Percentiles rank a stretch among this genome's conserved stretches.
Evolutionary conservation across 2,888 invertebrate genomes (phyloP).

Genomic region (Lycia hirtaria): DNA sequence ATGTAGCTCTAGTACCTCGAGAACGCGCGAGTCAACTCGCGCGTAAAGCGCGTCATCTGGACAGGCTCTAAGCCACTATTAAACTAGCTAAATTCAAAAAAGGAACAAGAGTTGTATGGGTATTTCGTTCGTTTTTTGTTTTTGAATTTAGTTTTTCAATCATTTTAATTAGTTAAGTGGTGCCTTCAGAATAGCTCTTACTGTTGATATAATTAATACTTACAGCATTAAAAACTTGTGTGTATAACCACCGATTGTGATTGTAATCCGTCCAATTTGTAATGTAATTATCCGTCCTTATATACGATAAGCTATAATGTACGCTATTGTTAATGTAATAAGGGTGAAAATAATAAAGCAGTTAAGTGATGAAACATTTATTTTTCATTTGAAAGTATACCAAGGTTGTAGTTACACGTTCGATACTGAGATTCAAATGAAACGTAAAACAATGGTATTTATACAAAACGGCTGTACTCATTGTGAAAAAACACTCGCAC

Average conservation of each 20-base stretch:
- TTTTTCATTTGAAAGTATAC: slow-evolving; percentile 85
- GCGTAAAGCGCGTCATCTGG: no score
- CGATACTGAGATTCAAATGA: slow-evolving; percentile 85
- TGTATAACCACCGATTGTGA: slow-evolving; percentile 35
- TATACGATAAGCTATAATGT: slow-evolving; percentile 6
- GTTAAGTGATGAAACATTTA: slow-evolving; percentile 83
- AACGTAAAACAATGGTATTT: slow-evolving; percentile 77
- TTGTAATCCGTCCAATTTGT: slow-evolving; percentile 51
- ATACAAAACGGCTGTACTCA: slow-evolving; percentile 68
- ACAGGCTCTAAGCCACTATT: no score
- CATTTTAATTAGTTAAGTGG: no score
- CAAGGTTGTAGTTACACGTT: slow-evolving; percentile 81
- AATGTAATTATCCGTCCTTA: slow-evolving; percentile 9
- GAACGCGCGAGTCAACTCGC: no score
- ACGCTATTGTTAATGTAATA: slow-evolving; percentile 8
- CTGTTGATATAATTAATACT: background rate
- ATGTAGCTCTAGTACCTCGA: no score
- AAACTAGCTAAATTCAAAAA: no score
- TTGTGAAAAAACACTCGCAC: slow-evolving; percentile 37
- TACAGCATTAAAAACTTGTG: no score
- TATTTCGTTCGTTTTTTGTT: no score
- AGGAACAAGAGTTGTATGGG: no score
- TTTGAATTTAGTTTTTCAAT: no score
- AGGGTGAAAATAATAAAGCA: slow-evolving; percentile 46
- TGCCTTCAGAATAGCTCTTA: background rate